Base-by-base conservation (phyloP, 1,140 invertebrate species). In the Archegozetes longisetosus region DNA sequence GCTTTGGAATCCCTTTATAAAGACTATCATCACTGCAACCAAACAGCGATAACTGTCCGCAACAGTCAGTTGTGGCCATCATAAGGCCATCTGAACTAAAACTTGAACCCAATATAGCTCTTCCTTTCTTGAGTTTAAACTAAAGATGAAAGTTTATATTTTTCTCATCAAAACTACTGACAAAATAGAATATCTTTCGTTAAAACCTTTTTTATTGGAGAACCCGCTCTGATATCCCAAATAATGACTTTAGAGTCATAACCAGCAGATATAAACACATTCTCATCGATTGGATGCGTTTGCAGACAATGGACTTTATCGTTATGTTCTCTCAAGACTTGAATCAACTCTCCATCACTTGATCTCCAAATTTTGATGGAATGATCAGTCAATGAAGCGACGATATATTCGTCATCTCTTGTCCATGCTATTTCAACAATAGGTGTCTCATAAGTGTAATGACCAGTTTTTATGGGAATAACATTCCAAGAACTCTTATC, bases 401-500 rank as follows among this genome's bases (percentile, higher is more conserved):
- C 80, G n/a, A 95, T 84, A 70, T 79, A 84, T 20, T 79, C 74
- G 71, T 98, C 93, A 56, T 88, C 87, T 48, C 78, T 75, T 73
- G 86, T 88, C 94, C 94, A 98, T 28, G 82, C 83, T 2, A 98
- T 89, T 90, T 97, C 98, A 1, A 88, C 93, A 0, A 98, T 91
- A 73, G 85, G 82, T 17, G 83, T 70, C 66, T 85, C 85, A 66
- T 78, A 78, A 62, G 78, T 78, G n/a, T n/a, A 75, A 70, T 71
- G 66, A 56, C 77, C 73, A 28, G 86, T 88, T 54, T 82, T 74
- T 6, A 97, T 75, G 64, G 82, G 77, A 23, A 80, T 76, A 62
- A 81, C 83, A 29, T 82, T 79, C 93, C 93, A 96, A 66, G 88
- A 82, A 67, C 90, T 88, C 54, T 83, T 78, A 72, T 90, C 82